These are phyloP conservation scores for Carollia perspicillata DNA, from an alignment of 2,113 vertebrate genomes.

Conservation along the genomic window DNA sequence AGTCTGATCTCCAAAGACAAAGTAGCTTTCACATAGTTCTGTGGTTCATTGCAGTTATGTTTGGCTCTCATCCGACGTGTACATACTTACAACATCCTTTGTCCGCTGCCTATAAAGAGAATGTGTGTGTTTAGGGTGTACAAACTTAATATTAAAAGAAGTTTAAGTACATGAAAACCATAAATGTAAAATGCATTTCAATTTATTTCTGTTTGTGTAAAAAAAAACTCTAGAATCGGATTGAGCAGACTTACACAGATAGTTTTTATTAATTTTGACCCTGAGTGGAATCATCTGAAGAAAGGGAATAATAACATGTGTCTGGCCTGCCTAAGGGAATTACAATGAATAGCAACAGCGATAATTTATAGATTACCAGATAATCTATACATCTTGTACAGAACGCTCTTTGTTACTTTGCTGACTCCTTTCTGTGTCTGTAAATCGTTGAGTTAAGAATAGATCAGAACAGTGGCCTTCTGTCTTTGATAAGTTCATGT, in stretches of 20 bases:
- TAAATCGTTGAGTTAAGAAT: neutral
- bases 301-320: neutral
- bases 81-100: neutral
- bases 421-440: neutral
- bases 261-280: conserved; percentile 43
- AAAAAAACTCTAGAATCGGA: neutral
- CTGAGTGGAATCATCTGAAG: neutral
- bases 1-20: neutral
- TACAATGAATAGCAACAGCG: neutral
- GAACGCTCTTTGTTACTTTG: neutral
- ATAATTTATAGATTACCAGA: neutral
- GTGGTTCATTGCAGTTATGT: neutral
- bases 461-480: neutral
- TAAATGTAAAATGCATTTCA: neutral
- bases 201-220: neutral
- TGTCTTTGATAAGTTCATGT: neutral
- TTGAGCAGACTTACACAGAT: neutral
- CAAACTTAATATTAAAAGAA: neutral
- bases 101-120: neutral
- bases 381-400: neutral
- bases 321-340: neutral
- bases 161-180: neutral
- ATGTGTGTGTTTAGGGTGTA: neutral
- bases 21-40: neutral
- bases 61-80: neutral